Base-by-base conservation (phyloP, 2,888 invertebrate species). In the Dendrolimus houi region DNA sequence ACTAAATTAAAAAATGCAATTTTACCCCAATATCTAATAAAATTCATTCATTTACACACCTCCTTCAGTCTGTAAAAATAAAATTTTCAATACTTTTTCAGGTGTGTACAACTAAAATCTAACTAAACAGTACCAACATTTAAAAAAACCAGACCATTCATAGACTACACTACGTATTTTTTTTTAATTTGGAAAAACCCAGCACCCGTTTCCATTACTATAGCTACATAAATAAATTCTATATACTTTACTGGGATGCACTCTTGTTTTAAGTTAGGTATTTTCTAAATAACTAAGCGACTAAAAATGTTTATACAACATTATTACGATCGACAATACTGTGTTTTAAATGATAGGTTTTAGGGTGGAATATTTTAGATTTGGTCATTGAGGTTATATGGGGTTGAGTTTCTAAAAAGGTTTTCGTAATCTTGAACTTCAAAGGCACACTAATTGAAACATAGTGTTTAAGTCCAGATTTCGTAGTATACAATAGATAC, bases 191-290 rank as follows among this genome's bases (percentile, higher is more conserved):
- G 63, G 64, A 74, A 76, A 70, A 81, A 81, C 83, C 87, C 87
- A 83, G 81, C 86, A 85, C 86, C 87, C 80, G 78, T 79, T 75
- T 81, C 78, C 78, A 78, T 71, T 65, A 68, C 85, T 85, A 83
- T 74, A 59, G 62, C 86, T 86, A 87, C 81, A 70, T 72, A 67
- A 68, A 87, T 76, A 56, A 66, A 59, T 66, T 10, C 47, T 47
- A 47, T 47, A 17, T 17, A 17, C 17, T 6, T 79, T 80, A 88
- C 88, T 87, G 88, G 88, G 88, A 89, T 89, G 88, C 88, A 89
- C 88, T 87, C 77, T 79, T 17, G 17, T 17, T 81, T 78, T 79
- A 75, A 71, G 75, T 75, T 79, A 77, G 78, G 71, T 75, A 76
- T 68, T 62, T 64, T 54, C 54, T 58, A 56, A 54, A 17, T 17